phyloP scores from a whole-genome alignment of 2,888 invertebrate species.

The Leptinotarsa tumamoca region DNA sequence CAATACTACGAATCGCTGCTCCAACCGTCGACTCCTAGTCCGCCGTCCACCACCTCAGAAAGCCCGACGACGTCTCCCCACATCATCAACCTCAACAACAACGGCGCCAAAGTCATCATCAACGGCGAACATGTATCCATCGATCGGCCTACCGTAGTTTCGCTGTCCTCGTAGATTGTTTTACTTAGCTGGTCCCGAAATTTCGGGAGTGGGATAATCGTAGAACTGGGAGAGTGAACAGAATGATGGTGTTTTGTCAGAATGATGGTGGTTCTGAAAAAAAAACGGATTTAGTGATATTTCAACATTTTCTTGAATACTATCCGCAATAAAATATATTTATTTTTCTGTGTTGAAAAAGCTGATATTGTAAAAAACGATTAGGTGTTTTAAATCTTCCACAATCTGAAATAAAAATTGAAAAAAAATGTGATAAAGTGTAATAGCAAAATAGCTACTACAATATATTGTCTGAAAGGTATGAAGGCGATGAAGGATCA shows the following conservation, averaged over 20 bases:
- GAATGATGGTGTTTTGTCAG: background rate
- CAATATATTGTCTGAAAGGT: no score
- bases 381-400: no score
- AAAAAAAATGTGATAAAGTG: no score
- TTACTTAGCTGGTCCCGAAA: constrained; percentile 11
- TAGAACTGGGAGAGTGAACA: background rate
- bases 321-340: no score
- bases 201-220: background rate
- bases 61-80: constrained; percentile 61
- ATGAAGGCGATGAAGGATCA: no score
- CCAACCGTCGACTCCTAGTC: constrained; percentile 60
- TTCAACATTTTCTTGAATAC: no score
- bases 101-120: constrained; percentile 60
- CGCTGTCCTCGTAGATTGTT: constrained; percentile 55
- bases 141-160: constrained; percentile 64
- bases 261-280: background rate
- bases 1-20: constrained; percentile 59
- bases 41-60: constrained; percentile 58
- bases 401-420: no score
- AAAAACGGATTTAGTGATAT: no score
- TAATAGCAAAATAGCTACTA: no score
- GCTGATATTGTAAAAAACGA: no score
- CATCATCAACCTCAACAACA: constrained; percentile 56
- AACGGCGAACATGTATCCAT: constrained; percentile 57
- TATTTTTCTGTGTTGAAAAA: no score